These are phyloP conservation scores for Drosophila equinoxialis DNA, from an alignment of 1,140 invertebrate genomes.

Conservation along the genomic window DNA sequence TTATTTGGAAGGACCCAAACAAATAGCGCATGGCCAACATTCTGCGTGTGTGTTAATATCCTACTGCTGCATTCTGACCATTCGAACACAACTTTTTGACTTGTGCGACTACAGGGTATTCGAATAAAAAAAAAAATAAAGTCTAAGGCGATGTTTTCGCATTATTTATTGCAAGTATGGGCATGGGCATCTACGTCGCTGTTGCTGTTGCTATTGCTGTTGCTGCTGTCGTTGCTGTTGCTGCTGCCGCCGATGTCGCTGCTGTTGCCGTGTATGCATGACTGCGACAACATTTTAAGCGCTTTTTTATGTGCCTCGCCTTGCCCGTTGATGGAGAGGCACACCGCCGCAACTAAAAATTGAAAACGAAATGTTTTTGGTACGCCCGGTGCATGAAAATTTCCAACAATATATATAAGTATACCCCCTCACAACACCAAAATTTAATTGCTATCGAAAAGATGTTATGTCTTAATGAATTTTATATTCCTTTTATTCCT, in stretches of 20 bases:
- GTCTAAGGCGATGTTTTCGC: constrained; percentile 66
- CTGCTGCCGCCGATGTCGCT: constrained; percentile 2
- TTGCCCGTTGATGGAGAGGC: constrained; percentile 45
- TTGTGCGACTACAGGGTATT: neutral
- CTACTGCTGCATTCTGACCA: neutral
- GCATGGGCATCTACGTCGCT: constrained; percentile 35
- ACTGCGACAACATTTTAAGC: constrained; percentile 51
- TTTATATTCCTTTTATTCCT: constrained; percentile 3
- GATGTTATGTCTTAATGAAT: constrained; percentile 6
- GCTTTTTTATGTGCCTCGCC: constrained; percentile 53
- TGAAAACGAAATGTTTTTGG: constrained; percentile 53
- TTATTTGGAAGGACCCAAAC: too few relatives aligned
- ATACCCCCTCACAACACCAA: too few relatives aligned
- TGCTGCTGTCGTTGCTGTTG: neutral
- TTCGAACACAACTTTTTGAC: neutral
- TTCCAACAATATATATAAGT: constrained; percentile 15
- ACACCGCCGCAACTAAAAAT: constrained; percentile 43
- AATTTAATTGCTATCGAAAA: constrained; percentile 9
- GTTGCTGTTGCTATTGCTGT: constrained; percentile 1
- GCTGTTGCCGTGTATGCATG: constrained; percentile 13
- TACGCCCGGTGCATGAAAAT: constrained; percentile 69
- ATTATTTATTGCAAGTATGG: constrained; percentile 74
- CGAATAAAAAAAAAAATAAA: neutral
- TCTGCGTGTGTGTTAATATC: neutral
- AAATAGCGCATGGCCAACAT: too few relatives aligned